phyloP scores from a whole-genome alignment of 2,888 invertebrate species.

The Stegana nigrithorax region DNA sequence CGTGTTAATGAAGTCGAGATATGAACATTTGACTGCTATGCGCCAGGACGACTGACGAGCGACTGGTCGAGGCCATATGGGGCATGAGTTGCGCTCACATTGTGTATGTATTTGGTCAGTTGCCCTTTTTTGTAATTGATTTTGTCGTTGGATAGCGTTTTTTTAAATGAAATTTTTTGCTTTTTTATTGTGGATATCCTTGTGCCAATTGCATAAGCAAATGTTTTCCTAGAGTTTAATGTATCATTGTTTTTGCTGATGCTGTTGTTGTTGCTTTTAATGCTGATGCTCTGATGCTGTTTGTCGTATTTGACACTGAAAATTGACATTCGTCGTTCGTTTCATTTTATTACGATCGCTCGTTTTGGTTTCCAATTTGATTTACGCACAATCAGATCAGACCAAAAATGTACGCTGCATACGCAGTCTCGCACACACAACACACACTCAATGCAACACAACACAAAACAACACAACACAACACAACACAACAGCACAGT shows the following conservation, averaged over 20 bases:
- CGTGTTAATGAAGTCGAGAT: too few relatives aligned
- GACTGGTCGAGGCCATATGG: too few relatives aligned
- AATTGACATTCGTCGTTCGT: slow-evolving; percentile 37
- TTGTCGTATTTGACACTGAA: slow-evolving; percentile 56
- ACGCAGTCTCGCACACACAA: too few relatives aligned
- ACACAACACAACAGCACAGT: neutral
- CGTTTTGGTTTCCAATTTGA: slow-evolving; percentile 13
- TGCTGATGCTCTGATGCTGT: too few relatives aligned
- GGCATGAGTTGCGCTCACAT: too few relatives aligned
- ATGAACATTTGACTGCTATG: too few relatives aligned
- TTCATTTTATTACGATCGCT: slow-evolving; percentile 45
- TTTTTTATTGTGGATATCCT: slow-evolving; percentile 34
- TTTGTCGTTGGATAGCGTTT: slow-evolving; percentile 6
- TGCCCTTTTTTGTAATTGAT: slow-evolving; percentile 9
- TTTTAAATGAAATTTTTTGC: too few relatives aligned
- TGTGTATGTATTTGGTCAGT: too few relatives aligned
- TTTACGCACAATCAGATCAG: slow-evolving; percentile 10
- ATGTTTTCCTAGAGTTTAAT: slow-evolving; percentile 53
- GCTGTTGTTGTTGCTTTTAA: slow-evolving; percentile 33
- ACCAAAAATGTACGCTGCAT: slow-evolving; percentile 1
- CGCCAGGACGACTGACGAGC: too few relatives aligned
- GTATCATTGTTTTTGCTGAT: neutral
- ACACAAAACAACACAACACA: too few relatives aligned
- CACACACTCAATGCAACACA: neutral
- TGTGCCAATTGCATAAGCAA: slow-evolving; percentile 48